These are phyloP conservation scores for Ellobius talpinus DNA, from an alignment of 2,113 vertebrate species.

Conservation along the genomic window DNA sequence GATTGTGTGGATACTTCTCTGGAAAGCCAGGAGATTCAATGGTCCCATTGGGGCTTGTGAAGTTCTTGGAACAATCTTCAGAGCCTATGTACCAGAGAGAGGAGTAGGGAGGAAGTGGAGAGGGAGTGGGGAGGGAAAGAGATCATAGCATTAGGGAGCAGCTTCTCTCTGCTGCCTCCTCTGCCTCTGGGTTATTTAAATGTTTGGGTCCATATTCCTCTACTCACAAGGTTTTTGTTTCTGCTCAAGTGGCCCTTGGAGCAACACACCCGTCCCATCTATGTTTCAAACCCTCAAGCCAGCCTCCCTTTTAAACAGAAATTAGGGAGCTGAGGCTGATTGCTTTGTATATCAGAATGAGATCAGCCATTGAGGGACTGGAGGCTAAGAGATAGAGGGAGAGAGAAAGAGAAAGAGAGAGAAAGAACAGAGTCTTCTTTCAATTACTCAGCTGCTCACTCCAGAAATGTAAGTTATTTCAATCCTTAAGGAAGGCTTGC, in stretches of 20 bases:
- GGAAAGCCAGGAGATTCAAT: conserved; percentile 98
- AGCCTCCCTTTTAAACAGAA: not conserved
- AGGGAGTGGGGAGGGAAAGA: not conserved
- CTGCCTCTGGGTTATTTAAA: conserved; percentile 35
- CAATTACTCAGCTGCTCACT: conserved; percentile 77
- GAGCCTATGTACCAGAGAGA: conserved; percentile 90
- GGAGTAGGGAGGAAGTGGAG: not conserved
- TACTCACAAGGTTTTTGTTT: conserved; percentile 66
- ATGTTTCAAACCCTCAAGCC: conserved; percentile 53
- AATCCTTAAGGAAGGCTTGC: conserved; percentile 87
- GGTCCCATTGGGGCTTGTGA: conserved; percentile 93
- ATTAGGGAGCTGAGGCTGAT: not conserved
- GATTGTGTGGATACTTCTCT: conserved; percentile 98
- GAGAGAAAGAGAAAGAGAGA: not conserved
- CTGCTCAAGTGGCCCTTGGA: conserved; percentile 69
- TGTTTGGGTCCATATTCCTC: conserved; percentile 50
- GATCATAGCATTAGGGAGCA: not conserved
- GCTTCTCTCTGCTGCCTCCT: conserved; percentile 29
- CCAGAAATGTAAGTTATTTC: conserved; percentile 91
- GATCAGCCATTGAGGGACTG: not conserved
- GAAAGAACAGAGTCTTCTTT: conserved; percentile 88
- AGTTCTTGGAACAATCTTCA: conserved; percentile 98
- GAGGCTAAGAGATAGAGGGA: not conserved
- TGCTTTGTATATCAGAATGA: not conserved
- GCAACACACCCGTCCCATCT: conserved; percentile 43